A percentile compares a stretch with the other conserved stretches of the same genome.
phyloP scores from a whole-genome alignment of 2,797 vertebrate species.

The Ibycter americanus region DNA sequence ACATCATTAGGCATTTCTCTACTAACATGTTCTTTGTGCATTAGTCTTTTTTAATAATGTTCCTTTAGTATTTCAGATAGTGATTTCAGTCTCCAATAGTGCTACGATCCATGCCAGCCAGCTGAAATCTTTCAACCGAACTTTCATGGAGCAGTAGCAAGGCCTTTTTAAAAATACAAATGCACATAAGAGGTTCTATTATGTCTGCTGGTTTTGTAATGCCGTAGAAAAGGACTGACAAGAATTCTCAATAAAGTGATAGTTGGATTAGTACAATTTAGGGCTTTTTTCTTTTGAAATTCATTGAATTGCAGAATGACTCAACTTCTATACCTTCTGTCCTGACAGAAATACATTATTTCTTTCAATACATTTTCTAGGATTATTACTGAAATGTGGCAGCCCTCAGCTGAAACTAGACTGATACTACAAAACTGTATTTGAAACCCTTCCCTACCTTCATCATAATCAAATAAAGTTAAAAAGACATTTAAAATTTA shows the following conservation, averaged over 20 bases:
- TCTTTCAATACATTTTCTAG: neutral
- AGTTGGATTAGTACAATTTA: neutral
- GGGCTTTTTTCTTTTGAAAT: neutral
- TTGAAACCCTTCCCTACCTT: neutral
- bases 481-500: neutral
- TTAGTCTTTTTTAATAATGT: neutral
- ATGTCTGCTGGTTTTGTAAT: neutral
- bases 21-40: rapidly evolving
- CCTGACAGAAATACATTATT: neutral
- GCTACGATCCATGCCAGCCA: neutral
- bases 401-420: neutral
- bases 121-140: neutral
- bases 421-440: neutral
- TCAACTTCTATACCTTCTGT: neutral
- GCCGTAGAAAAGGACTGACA: neutral
- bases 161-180: neutral
- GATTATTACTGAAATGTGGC: neutral
- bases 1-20: neutral
- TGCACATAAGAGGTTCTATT: neutral
- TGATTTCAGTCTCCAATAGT: neutral
- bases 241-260: neutral
- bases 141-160: neutral
- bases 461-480: neutral
- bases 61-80: neutral
- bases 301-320: neutral